A percentile compares a stretch with the other conserved stretches of the same genome.
Conservation (phyloP, 92 coral and sea anemone genomes). For the Actinernus sp. region DNA sequence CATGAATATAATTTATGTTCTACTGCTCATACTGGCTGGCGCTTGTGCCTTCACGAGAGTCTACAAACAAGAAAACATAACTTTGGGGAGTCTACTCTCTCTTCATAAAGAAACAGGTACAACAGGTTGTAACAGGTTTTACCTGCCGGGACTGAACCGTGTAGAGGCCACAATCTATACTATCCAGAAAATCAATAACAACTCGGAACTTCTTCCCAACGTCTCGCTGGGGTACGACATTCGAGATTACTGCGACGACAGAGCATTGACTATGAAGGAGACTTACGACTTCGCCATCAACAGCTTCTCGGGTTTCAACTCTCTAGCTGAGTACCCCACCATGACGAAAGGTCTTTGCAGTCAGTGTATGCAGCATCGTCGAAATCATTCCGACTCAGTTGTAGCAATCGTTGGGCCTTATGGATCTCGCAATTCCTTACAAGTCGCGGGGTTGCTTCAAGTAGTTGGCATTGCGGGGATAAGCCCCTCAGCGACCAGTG, state of each 20-base stretch:
- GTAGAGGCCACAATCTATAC: conserved; percentile 70
- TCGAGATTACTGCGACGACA: conserved; percentile 74
- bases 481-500: conserved; percentile 82
- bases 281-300: conserved; percentile 63
- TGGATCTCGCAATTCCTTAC: conserved; percentile 65
- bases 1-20: too few relatives aligned
- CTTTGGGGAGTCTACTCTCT: conserved; percentile 69
- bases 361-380: conserved; percentile 12
- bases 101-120: conserved; percentile 36
- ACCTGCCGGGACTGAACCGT: conserved; percentile 66
- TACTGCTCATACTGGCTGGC: too few relatives aligned
- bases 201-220: conserved; percentile 57
- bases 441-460: conserved; percentile 80
- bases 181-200: conserved; percentile 71
- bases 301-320: conserved; percentile 16
- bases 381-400: conserved; percentile 42
- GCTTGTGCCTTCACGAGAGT: conserved; percentile 20
- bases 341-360: conserved; percentile 16
- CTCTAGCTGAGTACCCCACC: conserved; percentile 17
- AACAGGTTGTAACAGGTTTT: conserved; percentile 38
- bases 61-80: conserved; percentile 70
- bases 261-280: conserved; percentile 71
- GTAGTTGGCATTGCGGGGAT: conserved; percentile 76
- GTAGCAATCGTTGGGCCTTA: conserved; percentile 71
- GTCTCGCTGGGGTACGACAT: conserved; percentile 82